phyloP scores from a whole-genome alignment of 1,140 invertebrate species.

The Cotesia typhae region DNA sequence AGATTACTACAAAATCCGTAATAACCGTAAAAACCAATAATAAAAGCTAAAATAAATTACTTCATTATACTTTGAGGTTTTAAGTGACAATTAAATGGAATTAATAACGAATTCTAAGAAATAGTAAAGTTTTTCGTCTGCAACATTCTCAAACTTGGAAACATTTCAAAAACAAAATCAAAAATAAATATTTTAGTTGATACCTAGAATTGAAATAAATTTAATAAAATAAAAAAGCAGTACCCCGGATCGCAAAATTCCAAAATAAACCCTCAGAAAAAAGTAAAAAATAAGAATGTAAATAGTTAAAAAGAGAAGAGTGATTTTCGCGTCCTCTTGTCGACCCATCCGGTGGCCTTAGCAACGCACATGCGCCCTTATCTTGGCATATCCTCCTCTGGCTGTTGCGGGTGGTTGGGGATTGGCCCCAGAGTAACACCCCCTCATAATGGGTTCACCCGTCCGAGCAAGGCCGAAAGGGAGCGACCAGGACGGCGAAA shows the following conservation, averaged over 20 bases:
- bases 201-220: not conserved
- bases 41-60: too few species aligned
- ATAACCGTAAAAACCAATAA: too few species aligned
- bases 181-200: not conserved
- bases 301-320: constrained; percentile 39
- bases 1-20: too few species aligned
- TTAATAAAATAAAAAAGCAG: not conserved
- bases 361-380: constrained; percentile 67
- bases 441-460: constrained; percentile 67
- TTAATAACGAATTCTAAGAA: too few species aligned
- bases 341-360: constrained; percentile 63
- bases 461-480: constrained; percentile 53
- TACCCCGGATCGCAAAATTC: not conserved
- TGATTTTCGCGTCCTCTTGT: constrained; percentile 52
- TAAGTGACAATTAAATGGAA: too few species aligned
- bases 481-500: constrained; percentile 28
- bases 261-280: not conserved
- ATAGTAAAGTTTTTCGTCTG: too few species aligned
- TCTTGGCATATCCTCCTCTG: constrained; percentile 40
- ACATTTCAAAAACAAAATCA: not conserved
- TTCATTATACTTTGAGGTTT: too few species aligned
- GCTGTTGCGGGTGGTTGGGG: constrained; percentile 59
- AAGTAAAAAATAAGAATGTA: not conserved
- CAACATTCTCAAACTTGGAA: too few species aligned
- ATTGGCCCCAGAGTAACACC: constrained; percentile 67